These are phyloP conservation scores for Synanthedon formicaeformis DNA, from an alignment of 2,888 invertebrate genomes.

Conservation along the genomic window DNA sequence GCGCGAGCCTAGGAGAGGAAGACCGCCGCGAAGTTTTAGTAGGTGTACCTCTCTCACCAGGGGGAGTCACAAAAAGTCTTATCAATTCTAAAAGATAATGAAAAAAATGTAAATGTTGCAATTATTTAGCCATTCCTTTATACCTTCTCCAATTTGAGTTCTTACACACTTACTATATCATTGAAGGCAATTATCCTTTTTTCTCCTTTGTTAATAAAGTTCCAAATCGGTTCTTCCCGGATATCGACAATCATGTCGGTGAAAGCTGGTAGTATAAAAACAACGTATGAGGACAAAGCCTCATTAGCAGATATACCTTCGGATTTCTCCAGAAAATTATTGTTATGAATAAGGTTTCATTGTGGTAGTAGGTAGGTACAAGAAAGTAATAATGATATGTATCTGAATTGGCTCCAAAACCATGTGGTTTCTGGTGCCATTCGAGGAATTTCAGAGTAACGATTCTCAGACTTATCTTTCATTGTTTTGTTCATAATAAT, in stretches of 20 bases:
- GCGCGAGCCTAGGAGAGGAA: too few species aligned
- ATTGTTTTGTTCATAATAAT: too few species aligned
- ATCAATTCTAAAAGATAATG: too few species aligned
- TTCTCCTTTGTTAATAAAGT: conserved; percentile 47
- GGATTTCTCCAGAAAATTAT: background rate
- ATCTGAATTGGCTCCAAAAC: too few species aligned
- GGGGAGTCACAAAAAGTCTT: too few species aligned
- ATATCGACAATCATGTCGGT: conserved; percentile 57
- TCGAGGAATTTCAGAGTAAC: too few species aligned
- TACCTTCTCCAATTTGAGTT: background rate
- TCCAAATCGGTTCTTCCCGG: conserved; percentile 54
- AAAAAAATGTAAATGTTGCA: background rate
- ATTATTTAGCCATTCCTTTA: conserved; percentile 1
- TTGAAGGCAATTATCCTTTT: conserved; percentile 56
- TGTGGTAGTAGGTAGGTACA: too few species aligned
- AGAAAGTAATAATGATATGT: too few species aligned
- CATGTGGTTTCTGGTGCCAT: too few species aligned
- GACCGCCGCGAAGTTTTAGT: too few species aligned
- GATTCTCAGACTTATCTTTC: too few species aligned
- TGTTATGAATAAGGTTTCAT: background rate
- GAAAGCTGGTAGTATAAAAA: conserved; percentile 45
- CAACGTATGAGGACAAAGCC: conserved; percentile 17
- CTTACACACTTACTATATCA: conserved; percentile 17
- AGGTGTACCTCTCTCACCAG: too few species aligned
- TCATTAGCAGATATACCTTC: conserved; percentile 20